Percentiles rank a stretch among this genome's conserved stretches.
These are phyloP conservation scores for Lepidurus packardi DNA, from an alignment of 1,140 invertebrate genomes.

Conservation along the genomic window DNA sequence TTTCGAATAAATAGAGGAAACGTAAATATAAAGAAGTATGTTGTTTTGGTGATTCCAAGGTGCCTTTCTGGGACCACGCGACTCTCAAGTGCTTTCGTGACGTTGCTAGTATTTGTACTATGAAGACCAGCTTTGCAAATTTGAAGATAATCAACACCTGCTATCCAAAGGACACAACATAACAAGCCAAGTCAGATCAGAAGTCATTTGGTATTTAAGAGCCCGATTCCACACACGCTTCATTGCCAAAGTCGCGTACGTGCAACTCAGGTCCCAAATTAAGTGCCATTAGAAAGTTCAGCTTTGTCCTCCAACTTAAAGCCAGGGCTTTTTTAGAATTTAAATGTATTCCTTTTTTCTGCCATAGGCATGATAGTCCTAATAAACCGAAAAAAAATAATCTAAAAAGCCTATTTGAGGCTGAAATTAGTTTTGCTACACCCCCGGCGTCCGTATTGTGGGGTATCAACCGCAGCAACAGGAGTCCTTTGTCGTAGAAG, in stretches of 20 bases:
- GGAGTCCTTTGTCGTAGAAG: not conserved
- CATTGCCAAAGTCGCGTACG: not conserved
- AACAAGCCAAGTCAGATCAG: not conserved
- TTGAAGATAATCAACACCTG: not conserved
- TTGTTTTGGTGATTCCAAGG: not conserved
- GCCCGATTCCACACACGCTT: not conserved
- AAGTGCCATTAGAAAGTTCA: conserved; percentile 19
- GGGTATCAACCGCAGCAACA: not conserved
- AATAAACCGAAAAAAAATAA: not conserved
- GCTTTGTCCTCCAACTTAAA: not conserved
- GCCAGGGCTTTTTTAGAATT: not conserved
- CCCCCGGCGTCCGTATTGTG: not conserved
- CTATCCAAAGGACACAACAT: not conserved
- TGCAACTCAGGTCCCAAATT: not conserved
- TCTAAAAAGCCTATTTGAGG: no score
- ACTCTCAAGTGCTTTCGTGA: not conserved
- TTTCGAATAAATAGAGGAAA: not conserved
- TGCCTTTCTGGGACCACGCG: not conserved
- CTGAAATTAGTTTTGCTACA: no score
- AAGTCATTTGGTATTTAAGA: not conserved
- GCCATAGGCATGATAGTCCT: not conserved
- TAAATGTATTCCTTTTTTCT: not conserved
- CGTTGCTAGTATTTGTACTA: not conserved
- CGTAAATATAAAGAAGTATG: not conserved
- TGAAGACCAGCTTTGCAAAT: not conserved